A percentile compares a stretch with the other conserved stretches of the same genome.
Evolutionary conservation across 92 coral and sea anemone genomes (phyloP).

Genomic region (Porites divaricata): DNA sequence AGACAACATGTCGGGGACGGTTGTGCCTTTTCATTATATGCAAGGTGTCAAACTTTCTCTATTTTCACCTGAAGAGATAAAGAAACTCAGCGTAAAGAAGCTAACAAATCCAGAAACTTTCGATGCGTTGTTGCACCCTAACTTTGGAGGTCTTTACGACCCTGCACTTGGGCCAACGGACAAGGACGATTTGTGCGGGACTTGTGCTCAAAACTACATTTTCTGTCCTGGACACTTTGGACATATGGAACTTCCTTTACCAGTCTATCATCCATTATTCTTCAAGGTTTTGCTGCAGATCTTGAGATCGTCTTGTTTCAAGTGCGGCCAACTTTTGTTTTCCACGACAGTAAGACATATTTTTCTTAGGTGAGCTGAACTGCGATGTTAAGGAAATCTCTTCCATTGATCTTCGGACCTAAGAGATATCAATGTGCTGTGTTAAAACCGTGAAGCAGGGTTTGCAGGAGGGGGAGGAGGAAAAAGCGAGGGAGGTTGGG

Average conservation of each 20-base stretch:
- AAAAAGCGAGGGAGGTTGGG: too few species aligned
- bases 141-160: slow-evolving; percentile 93
- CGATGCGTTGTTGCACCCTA: slow-evolving; percentile 86
- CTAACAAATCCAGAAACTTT: slow-evolving; percentile 91
- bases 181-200: slow-evolving; percentile 91
- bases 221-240: slow-evolving; percentile 97
- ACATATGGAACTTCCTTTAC: slow-evolving; percentile 90
- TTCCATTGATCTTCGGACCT: too few species aligned
- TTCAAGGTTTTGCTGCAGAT: slow-evolving; percentile 78
- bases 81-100: slow-evolving; percentile 84
- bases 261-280: slow-evolving; percentile 96
- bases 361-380: slow-evolving; percentile 70
- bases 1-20: slow-evolving; percentile 69
- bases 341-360: slow-evolving; percentile 61
- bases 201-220: slow-evolving; percentile 89
- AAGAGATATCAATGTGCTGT: too few species aligned
- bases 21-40: slow-evolving; percentile 77
- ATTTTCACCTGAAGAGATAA: slow-evolving; percentile 82
- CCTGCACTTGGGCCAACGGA: slow-evolving; percentile 98
- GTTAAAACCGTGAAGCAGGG: too few species aligned
- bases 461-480: too few species aligned
- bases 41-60: slow-evolving; percentile 84
- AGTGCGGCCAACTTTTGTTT: slow-evolving; percentile 77
- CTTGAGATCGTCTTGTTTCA: slow-evolving; percentile 86
- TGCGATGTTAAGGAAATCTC: too few species aligned